phyloP scores from a whole-genome alignment of 64 coral and sea anemone species.

The Stichodactyla mertensii region DNA sequence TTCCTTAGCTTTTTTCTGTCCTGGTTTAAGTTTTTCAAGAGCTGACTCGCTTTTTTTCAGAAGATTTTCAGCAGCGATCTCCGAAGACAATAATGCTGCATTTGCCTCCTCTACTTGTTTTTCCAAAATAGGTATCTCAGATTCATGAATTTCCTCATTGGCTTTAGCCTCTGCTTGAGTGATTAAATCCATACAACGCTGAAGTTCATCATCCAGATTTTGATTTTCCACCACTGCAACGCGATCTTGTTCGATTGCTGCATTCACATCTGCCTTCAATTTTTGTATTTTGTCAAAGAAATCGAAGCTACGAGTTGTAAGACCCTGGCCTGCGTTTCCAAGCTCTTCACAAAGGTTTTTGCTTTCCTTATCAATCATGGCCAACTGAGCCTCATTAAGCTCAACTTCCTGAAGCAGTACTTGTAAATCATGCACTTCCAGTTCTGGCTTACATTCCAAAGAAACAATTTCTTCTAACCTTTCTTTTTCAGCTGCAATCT shows the following conservation, averaged over 20 bases:
- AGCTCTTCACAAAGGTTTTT: background rate
- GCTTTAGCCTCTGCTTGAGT: constrained; percentile 14
- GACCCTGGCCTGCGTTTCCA: background rate
- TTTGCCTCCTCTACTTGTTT: background rate
- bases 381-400: constrained; percentile 6
- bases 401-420: constrained; percentile 20
- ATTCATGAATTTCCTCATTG: constrained; percentile 9
- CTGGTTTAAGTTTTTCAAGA: constrained; percentile 23
- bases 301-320: background rate
- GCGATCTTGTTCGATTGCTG: background rate
- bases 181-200: constrained; percentile 22
- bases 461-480: constrained; percentile 6
- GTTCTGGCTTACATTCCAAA: background rate
- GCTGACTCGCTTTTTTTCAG: background rate
- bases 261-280: background rate
- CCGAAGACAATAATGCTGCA: constrained; percentile 16
- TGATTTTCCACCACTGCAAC: constrained; percentile 7
- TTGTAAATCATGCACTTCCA: constrained; percentile 20
- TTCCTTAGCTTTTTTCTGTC: constrained; percentile 14
- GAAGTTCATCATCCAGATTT: constrained; percentile 18
- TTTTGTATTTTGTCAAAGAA: constrained; percentile 22
- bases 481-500: background rate
- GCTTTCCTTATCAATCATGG: background rate
- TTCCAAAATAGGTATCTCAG: constrained; percentile 21
- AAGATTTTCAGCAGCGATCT: constrained; percentile 15